Conservation (phyloP, 2,113 vertebrate species). For the Butorides virescens region DNA sequence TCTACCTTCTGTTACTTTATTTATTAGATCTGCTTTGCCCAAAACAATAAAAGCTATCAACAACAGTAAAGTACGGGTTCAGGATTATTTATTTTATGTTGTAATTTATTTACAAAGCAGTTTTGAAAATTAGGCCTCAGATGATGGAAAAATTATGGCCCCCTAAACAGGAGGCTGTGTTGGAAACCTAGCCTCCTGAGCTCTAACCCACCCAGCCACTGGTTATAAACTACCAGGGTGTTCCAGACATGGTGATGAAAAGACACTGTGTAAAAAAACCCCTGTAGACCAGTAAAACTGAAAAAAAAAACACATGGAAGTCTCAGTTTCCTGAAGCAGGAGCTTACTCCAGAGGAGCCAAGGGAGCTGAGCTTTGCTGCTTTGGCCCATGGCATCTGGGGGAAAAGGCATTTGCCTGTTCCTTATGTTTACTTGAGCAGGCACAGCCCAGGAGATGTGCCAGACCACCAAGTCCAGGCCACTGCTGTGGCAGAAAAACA, state of each 20-base stretch:
- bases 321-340: neutral
- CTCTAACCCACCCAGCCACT: neutral
- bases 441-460: neutral
- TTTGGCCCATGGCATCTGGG: neutral
- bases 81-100: neutral
- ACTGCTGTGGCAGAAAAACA: neutral
- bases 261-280: neutral
- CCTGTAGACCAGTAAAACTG: neutral
- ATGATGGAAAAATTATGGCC: neutral
- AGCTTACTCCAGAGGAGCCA: neutral
- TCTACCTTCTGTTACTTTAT: neutral
- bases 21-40: conserved; percentile 22
- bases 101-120: neutral
- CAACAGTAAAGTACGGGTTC: neutral
- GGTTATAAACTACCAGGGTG: neutral
- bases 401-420: neutral
- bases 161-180: neutral
- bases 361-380: neutral
- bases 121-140: neutral
- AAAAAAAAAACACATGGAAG: neutral
- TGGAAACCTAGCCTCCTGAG: neutral
- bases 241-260: neutral
- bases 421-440: neutral
- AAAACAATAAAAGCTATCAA: neutral
- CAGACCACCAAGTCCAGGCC: neutral